A percentile compares a stretch with the other conserved stretches of the same genome.
These are phyloP conservation scores for Epirrita christyi DNA, from an alignment of 2,888 invertebrate genomes.

Conservation along the genomic window DNA sequence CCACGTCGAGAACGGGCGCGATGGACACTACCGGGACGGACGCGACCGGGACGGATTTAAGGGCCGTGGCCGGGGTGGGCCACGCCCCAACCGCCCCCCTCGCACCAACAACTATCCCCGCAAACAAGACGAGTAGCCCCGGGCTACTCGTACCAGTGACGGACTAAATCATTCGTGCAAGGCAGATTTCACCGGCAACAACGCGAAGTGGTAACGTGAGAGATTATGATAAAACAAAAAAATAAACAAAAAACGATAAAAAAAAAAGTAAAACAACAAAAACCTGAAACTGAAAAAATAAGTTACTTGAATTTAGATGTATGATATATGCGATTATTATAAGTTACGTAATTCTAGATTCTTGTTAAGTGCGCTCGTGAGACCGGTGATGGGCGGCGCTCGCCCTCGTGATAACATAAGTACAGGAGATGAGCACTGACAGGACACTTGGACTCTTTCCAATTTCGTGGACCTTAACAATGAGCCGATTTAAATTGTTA, in stretches of 20 bases:
- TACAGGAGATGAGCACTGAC: conserved; percentile 71
- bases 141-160: conserved; percentile 51
- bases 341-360: conserved; percentile 83
- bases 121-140: conserved; percentile 60
- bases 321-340: conserved; percentile 83
- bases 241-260: conserved; percentile 69
- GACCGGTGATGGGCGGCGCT: conserved; percentile 49
- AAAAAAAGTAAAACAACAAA: conserved; percentile 84
- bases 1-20: conserved; percentile 78
- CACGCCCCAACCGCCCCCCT: conserved; percentile 62
- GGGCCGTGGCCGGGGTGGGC: conserved; percentile 79
- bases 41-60: conserved; percentile 83
- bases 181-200: conserved; percentile 90
- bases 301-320: conserved; percentile 83
- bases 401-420: conserved; percentile 73
- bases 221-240: conserved; percentile 81
- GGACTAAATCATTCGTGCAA: conserved; percentile 86
- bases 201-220: conserved; percentile 82
- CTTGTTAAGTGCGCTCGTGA: conserved; percentile 68
- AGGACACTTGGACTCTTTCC: conserved; percentile 59
- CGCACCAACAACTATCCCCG: conserved; percentile 63
- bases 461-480: conserved; percentile 67
- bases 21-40: conserved; percentile 66
- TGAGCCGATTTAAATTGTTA: conserved; percentile 49
- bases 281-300: conserved; percentile 84